These are phyloP conservation scores for Hoplodrina blanda DNA, from an alignment of 2,888 invertebrate genomes.

Conservation along the genomic window DNA sequence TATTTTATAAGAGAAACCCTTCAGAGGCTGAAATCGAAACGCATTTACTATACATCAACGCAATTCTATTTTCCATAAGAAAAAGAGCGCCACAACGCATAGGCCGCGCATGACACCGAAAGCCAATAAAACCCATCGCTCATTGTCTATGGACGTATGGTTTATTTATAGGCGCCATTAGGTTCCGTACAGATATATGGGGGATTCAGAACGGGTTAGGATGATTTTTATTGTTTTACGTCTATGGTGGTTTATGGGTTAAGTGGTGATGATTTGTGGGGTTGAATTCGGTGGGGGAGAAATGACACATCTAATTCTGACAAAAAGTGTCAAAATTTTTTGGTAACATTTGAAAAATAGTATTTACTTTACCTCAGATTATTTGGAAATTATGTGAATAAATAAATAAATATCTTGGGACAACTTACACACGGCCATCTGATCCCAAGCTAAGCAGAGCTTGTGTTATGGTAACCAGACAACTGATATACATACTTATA, in stretches of 20 bases:
- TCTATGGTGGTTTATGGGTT: slow-evolving; percentile 53
- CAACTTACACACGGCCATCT: no score
- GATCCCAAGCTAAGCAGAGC: no score
- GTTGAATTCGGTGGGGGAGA: slow-evolving; percentile 12
- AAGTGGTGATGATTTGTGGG: slow-evolving; percentile 43
- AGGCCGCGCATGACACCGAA: slow-evolving; percentile 57
- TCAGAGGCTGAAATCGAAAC: background rate
- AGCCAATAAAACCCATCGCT: slow-evolving; percentile 71
- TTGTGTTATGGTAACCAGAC: no score
- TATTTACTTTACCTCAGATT: no score
- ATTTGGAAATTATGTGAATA: no score
- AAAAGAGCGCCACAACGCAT: slow-evolving; percentile 26
- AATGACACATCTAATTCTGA: background rate
- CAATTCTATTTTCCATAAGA: slow-evolving; percentile 33
- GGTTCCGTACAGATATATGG: slow-evolving; percentile 62
- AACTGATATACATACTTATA: no score
- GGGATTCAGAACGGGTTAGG: slow-evolving; percentile 43
- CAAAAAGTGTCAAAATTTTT: no score
- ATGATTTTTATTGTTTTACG: slow-evolving; percentile 66
- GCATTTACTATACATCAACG: slow-evolving; percentile 17
- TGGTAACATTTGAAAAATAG: no score
- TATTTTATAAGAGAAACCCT: no score
- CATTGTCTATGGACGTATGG: slow-evolving; percentile 70
- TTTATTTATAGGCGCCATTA: slow-evolving; percentile 73
- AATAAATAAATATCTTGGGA: no score